Evolutionary conservation across 1,140 invertebrate genomes (phyloP).

Genomic region (Berghia stephanieae): DNA sequence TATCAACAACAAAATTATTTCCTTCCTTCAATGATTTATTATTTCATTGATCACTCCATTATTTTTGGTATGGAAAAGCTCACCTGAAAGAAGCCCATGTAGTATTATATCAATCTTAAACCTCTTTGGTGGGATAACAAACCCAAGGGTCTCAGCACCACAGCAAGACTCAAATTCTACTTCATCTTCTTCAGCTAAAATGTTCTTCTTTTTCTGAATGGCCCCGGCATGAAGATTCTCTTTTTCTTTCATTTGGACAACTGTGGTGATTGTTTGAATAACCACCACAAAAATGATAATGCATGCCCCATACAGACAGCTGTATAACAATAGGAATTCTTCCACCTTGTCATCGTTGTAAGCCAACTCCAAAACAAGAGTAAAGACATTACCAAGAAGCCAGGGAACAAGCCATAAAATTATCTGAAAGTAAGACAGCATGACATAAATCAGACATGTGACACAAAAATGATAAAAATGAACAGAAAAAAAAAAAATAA

Average conservation of each 20-base stretch:
- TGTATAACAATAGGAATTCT: conserved; percentile 47
- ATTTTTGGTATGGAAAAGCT: neutral
- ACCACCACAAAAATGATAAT: conserved; percentile 55
- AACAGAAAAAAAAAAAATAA: conserved; percentile 17
- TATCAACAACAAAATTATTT: no score
- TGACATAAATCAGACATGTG: no score
- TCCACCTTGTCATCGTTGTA: conserved; percentile 39
- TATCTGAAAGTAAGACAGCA: no score
- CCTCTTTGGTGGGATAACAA: conserved; percentile 63
- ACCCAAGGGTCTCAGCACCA: conserved; percentile 57
- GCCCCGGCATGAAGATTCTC: conserved; percentile 37
- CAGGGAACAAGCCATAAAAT: conserved; percentile 58
- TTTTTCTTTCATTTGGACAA: conserved; percentile 47
- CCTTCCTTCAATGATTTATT: no score
- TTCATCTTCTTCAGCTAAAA: conserved; percentile 62
- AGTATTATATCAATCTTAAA: conserved; percentile 60
- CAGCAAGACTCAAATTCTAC: conserved; percentile 63
- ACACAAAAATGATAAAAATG: no score
- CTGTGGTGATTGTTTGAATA: conserved; percentile 50
- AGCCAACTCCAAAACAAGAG: conserved; percentile 54
- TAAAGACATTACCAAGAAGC: conserved; percentile 59
- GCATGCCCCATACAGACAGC: conserved; percentile 54
- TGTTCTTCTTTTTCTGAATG: conserved; percentile 51
- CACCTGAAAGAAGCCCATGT: conserved; percentile 59
- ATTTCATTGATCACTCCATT: no score